phyloP scores from a whole-genome alignment of 2,797 vertebrate species.

The Cuniculus paca region DNA sequence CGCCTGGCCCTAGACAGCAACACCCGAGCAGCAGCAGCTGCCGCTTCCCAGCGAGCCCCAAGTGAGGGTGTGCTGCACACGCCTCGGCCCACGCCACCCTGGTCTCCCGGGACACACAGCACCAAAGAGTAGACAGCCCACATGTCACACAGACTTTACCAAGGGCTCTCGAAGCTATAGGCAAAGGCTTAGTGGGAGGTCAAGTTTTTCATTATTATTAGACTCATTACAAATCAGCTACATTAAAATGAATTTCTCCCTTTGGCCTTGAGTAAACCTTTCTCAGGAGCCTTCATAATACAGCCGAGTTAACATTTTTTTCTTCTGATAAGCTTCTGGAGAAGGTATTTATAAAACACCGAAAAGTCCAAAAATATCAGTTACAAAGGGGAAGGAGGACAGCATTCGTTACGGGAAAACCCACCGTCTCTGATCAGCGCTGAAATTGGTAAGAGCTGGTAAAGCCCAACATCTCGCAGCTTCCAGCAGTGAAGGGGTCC shows the following conservation, averaged over 20 bases:
- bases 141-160: not conserved
- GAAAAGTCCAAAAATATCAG: not conserved
- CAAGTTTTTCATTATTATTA: not conserved
- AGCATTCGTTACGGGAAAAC: not conserved
- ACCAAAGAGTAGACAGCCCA: not conserved
- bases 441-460: not conserved
- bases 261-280: not conserved
- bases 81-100: rapidly evolving
- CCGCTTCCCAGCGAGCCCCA: no score
- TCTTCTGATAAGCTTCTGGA: not conserved
- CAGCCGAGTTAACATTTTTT: not conserved
- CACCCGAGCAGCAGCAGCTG: not conserved
- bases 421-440: not conserved
- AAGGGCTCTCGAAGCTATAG: not conserved
- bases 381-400: not conserved
- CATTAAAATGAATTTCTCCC: not conserved
- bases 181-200: not conserved
- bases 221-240: not conserved
- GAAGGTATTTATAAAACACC: not conserved
- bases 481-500: not conserved
- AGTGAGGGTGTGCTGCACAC: not conserved
- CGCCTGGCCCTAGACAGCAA: not conserved
- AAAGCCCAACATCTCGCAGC: not conserved
- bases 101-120: not conserved
- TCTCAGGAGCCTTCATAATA: not conserved